Base-by-base conservation (phyloP, 2,797 vertebrate genomes). In the Perodicticus potto region DNA sequence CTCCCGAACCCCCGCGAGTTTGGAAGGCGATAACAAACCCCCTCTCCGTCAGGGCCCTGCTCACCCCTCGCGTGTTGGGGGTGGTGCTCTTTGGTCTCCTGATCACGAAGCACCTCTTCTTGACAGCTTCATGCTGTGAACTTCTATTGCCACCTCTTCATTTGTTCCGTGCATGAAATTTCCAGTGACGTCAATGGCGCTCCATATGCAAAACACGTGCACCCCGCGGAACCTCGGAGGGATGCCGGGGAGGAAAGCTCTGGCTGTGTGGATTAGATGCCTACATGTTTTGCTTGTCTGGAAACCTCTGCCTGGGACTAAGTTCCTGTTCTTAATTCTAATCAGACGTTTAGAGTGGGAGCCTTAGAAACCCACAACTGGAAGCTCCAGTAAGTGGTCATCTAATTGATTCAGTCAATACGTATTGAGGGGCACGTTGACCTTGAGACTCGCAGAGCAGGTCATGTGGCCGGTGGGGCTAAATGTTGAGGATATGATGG, bases 281-380 rank as follows among this genome's bases (percentile, higher is more conserved):
- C 45, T 53, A 23, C 87, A 14, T 82, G 86, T 74, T 81, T 90
- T 32, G 29, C 83, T 55, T 55, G 92, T 95, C 95, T 96, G 93
- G 88, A 95, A 86, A 77, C 69, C 85, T 89, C 94, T 11, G 84
- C 96, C 53, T 37, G 89, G 83, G 95, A 87, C 84, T n/a, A 12
- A 92, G 86, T 82, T 92, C 95, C 78, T 59, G 93, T 91, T 87
- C 93, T 94, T 95, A 96, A 96, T 97, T 96, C 91, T 83, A 63
- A 73, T 97, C 96, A 91, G 94, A 95, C 95, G 91, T 65, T 45
- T 40, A 86, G 90, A 43, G 69, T 57, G 43, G 92, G 81, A 85
- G 88, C 67, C 32, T 69, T 69, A 23, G 74, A 84, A 73, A 93
- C 40, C 53, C 89, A 19, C 83, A 76, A 55, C 63, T 73, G 90